Evolutionary conservation across 2,113 vertebrate species (phyloP).

Genomic region (Psittacus erithacus): DNA sequence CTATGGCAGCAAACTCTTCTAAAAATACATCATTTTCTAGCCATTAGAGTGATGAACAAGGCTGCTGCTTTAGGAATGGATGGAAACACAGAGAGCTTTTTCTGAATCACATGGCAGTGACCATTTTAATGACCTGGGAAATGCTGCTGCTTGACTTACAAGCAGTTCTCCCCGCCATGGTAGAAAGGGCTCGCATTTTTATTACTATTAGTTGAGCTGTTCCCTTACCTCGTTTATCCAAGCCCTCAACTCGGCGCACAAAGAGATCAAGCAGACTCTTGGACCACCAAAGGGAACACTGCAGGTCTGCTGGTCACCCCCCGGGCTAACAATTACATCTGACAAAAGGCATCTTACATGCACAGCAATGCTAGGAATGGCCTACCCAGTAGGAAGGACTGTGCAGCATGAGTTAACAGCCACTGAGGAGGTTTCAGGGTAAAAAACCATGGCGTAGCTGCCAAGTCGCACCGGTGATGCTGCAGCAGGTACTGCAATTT

Average conservation of each 20-base stretch:
- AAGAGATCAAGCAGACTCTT: neutral
- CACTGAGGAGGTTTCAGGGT: rapidly evolving
- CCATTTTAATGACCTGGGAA: neutral
- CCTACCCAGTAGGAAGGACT: neutral
- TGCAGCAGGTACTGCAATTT: neutral
- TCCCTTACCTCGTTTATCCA: neutral
- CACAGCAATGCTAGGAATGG: rapidly evolving
- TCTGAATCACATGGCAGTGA: neutral
- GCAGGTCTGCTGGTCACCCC: neutral
- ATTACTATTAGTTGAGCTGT: neutral
- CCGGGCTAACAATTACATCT: rapidly evolving
- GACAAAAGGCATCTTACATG: neutral
- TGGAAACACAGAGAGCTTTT: neutral
- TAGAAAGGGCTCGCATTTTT: neutral
- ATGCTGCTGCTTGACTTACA: neutral
- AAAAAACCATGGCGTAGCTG: neutral
- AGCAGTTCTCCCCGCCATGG: neutral
- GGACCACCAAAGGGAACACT: rapidly evolving
- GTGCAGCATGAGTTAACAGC: rapidly evolving
- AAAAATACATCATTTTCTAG: neutral
- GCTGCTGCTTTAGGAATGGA: neutral
- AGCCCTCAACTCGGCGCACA: rapidly evolving
- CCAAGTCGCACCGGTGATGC: neutral
- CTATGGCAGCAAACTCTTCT: neutral
- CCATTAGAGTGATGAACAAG: neutral